Evolutionary conservation across 1,140 invertebrate species (phyloP).

Genomic region (Lucilia sericata): DNA sequence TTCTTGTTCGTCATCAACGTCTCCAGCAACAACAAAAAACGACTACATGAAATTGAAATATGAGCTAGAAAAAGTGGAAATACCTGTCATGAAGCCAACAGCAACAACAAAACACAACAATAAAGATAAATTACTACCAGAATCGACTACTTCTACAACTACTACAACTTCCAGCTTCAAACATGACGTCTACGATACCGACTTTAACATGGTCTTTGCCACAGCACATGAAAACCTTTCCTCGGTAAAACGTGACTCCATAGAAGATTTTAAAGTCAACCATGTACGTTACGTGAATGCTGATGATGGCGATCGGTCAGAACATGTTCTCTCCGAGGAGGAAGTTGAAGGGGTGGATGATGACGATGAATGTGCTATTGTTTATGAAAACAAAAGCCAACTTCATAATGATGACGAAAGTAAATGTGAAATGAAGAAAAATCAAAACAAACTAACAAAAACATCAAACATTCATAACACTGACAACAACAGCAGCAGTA

Average conservation of each 20-base stretch:
- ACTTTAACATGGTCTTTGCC: neutral
- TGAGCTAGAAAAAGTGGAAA: conserved; percentile 39
- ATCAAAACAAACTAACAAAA: conserved; percentile 40
- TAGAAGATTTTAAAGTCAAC: conserved; percentile 36
- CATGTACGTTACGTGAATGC: conserved; percentile 31
- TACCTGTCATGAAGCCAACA: conserved; percentile 7
- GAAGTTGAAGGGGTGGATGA: neutral
- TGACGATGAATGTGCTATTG: neutral
- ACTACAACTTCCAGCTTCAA: neutral
- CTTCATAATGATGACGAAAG: conserved; percentile 29
- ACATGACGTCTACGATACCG: neutral
- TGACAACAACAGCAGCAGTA: conserved; percentile 17
- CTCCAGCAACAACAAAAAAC: neutral
- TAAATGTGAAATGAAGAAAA: conserved; percentile 38
- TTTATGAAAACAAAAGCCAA: neutral
- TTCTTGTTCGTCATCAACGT: neutral
- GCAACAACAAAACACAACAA: neutral
- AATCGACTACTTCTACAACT: neutral
- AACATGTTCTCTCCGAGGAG: neutral
- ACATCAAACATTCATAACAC: neutral
- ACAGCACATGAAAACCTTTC: conserved; percentile 1
- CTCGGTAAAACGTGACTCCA: conserved; percentile 25
- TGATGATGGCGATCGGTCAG: neutral
- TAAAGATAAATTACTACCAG: conserved; percentile 14
- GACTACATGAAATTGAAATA: conserved; percentile 8